Evolutionary conservation across 2,113 vertebrate genomes (phyloP), one percentile per base, ranked within the genome.

Genomic region (Tylochromis polylepis): DNA sequence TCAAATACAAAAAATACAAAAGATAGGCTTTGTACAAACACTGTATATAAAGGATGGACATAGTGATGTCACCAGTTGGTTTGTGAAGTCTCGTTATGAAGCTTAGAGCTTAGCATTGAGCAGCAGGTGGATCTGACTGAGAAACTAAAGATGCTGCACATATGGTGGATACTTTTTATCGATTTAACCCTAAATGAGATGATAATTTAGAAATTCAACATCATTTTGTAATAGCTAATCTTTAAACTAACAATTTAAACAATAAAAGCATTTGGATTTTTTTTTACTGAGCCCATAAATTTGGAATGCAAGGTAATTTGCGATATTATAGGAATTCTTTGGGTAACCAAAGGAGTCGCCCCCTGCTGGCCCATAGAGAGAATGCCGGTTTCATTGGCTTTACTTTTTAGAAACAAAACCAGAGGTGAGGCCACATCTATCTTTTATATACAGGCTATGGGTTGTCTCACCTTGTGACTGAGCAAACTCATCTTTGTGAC

Each of bases 401-500:
- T 49, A 75, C 67, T 49, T 75, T 75, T 49, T 46, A 8, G 67
- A 46, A 27, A 27, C 8, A 49, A 18, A 15, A 46, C 0, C 38
- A 27, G 22, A 11, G 38, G 65, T 0, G 41, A 72, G 67, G 67
- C 22, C 24, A 72, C 22, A 0, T 72, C 41, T 22, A 72, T 16
- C 67, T 49, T 49, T 72, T 72, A 31, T 51, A 31, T 77, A 77
- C 70, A 77, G 70, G 24, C 16, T 31, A 77, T 77, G 43, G 2
- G 6, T 51, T 22, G 22, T 83, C 96, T 94, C 96, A 99, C 98
- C 98, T 98, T 99, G 97, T 79, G 98, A 98, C 6, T 96, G 87
- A 53, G 79, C n/a, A 3, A 88, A 88, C 84, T 96, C 95, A 93
- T 94, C 88, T 84, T 88, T 92, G 86, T 84, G 90, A 88, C 92